Evolutionary conservation across 2,888 invertebrate species (phyloP).

Genomic region (Patella depressa): DNA sequence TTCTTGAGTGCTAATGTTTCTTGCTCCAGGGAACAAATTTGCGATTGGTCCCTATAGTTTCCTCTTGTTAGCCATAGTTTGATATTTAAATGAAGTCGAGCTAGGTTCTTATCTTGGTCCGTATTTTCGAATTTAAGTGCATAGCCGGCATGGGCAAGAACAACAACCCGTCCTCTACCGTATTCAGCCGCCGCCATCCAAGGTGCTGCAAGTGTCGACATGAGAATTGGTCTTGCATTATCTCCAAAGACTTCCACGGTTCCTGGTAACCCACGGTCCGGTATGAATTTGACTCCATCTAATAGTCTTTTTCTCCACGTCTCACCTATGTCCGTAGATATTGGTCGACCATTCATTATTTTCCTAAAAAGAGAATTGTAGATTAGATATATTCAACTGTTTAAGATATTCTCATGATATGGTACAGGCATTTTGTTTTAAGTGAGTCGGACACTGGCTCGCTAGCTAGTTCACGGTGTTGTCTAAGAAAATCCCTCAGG

Average conservation of each 20-base stretch:
- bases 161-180: neutral
- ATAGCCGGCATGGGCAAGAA: neutral
- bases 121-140: neutral
- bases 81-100: neutral
- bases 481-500: too few species aligned
- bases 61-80: neutral
- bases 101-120: neutral
- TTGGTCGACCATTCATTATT: neutral
- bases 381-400: neutral
- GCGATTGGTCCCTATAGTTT: neutral
- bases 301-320: neutral
- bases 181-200: constrained; percentile 6
- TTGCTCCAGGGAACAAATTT: neutral
- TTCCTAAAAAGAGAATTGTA: neutral
- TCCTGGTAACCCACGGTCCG: neutral
- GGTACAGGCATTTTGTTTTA: too few species aligned
- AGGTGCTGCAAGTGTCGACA: neutral
- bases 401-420: too few species aligned
- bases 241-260: neutral
- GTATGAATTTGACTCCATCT: neutral
- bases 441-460: too few species aligned
- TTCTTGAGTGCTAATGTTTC: neutral
- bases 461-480: too few species aligned
- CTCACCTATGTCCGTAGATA: neutral
- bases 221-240: constrained; percentile 4